Evolutionary conservation across 2,888 invertebrate genomes (phyloP).

Genomic region (Drosophila testacea): DNA sequence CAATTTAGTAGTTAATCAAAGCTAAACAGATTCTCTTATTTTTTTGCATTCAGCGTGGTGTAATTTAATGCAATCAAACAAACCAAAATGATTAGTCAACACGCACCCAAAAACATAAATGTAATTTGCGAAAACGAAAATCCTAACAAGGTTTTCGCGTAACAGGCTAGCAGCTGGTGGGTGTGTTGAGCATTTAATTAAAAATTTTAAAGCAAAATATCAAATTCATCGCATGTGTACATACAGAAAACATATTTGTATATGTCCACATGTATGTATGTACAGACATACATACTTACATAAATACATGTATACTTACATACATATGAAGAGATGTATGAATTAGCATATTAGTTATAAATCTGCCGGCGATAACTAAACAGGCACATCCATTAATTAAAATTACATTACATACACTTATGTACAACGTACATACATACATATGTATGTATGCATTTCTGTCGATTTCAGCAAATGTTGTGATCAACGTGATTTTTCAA

Average conservation of each 20-base stretch:
- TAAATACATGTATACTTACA: not conserved
- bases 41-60: not conserved
- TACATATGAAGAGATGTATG: not conserved
- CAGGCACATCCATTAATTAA: too few species aligned
- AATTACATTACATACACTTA: too few species aligned
- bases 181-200: conserved; percentile 25
- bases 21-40: not conserved
- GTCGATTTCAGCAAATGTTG: too few species aligned
- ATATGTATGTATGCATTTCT: too few species aligned
- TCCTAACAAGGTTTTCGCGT: conserved; percentile 6
- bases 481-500: too few species aligned
- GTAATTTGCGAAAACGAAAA: conserved; percentile 19
- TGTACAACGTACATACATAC: too few species aligned
- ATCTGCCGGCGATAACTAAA: too few species aligned
- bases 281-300: not conserved
- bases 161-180: conserved; percentile 7
- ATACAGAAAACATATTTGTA: not conserved
- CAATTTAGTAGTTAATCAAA: not conserved
- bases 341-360: too few species aligned
- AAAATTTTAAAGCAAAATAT: not conserved
- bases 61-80: not conserved
- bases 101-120: conserved; percentile 16
- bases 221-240: not conserved
- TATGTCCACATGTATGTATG: conserved; percentile 8
- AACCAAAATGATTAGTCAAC: conserved; percentile 1